These are phyloP conservation scores for Ernsta delagoae DNA, from an alignment of 2,888 invertebrate species.

Conservation along the genomic window DNA sequence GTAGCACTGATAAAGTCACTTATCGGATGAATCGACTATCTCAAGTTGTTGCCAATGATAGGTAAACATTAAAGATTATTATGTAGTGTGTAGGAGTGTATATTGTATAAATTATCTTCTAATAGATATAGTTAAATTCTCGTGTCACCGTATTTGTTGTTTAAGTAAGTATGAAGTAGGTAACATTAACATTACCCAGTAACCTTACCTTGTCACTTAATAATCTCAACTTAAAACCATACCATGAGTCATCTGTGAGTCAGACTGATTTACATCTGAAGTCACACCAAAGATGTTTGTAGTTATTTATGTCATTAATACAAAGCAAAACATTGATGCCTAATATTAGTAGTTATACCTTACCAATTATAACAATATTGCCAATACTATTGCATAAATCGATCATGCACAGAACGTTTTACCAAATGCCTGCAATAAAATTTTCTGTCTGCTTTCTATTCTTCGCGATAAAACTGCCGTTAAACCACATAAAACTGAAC, in stretches of 20 bases:
- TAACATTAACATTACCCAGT: neutral
- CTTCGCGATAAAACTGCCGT: neutral
- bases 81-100: too few species aligned
- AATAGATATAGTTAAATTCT: too few species aligned
- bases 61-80: too few species aligned
- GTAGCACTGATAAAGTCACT: too few species aligned
- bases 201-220: neutral
- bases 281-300: neutral
- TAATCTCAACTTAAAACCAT: constrained; percentile 1
- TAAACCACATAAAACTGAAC: neutral
- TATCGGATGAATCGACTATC: too few species aligned
- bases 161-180: neutral
- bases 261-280: neutral
- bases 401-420: neutral
- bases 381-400: too few species aligned
- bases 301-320: neutral
- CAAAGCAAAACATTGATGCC: too few species aligned
- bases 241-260: neutral
- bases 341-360: too few species aligned
- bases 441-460: neutral
- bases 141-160: too few species aligned
- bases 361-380: too few species aligned
- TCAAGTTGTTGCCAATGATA: too few species aligned
- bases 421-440: neutral
- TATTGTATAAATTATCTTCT: too few species aligned